Conservation (phyloP, 1,140 invertebrate genomes). For the Listronotus oregonensis region DNA sequence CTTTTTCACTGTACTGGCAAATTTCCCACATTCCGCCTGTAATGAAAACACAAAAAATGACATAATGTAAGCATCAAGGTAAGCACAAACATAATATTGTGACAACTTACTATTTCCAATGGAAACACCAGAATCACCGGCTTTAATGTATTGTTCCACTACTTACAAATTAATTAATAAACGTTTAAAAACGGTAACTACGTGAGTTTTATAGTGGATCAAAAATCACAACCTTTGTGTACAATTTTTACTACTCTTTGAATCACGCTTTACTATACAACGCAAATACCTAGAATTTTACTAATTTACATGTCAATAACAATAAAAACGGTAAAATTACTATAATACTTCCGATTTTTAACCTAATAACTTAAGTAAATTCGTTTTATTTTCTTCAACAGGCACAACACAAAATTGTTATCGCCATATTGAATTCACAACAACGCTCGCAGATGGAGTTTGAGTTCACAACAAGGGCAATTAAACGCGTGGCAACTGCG, state of each 20-base stretch:
- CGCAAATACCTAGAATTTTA: slow-evolving; percentile 3
- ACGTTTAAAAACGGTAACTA: slow-evolving; percentile 9
- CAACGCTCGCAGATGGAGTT: slow-evolving; percentile 51
- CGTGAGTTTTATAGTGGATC: slow-evolving; percentile 9
- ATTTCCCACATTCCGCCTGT: slow-evolving; percentile 54
- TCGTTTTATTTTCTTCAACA: slow-evolving; percentile 51
- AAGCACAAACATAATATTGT: slow-evolving; percentile 42
- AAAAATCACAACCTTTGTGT: slow-evolving; percentile 49
- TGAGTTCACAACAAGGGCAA: slow-evolving; percentile 50
- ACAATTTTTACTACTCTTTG: slow-evolving; percentile 45
- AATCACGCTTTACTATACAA: slow-evolving; percentile 2
- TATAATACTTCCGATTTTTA: slow-evolving; percentile 22
- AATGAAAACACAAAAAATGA: slow-evolving; percentile 43
- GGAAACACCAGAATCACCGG: slow-evolving; percentile 15
- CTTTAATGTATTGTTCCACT: slow-evolving; percentile 7
- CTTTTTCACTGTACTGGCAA: slow-evolving; percentile 42
- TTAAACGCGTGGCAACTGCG: slow-evolving; percentile 47
- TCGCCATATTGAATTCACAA: slow-evolving; percentile 58
- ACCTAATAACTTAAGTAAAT: slow-evolving; percentile 16
- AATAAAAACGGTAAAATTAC: slow-evolving; percentile 25
- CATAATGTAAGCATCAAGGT: slow-evolving; percentile 42
- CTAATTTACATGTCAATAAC: slow-evolving; percentile 19
- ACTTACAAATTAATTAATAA: not conserved
- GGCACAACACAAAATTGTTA: slow-evolving; percentile 53
- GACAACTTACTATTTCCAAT: slow-evolving; percentile 18